Conservation (phyloP, 2,113 vertebrate genomes). For the Heterotilapia buettikoferi region DNA sequence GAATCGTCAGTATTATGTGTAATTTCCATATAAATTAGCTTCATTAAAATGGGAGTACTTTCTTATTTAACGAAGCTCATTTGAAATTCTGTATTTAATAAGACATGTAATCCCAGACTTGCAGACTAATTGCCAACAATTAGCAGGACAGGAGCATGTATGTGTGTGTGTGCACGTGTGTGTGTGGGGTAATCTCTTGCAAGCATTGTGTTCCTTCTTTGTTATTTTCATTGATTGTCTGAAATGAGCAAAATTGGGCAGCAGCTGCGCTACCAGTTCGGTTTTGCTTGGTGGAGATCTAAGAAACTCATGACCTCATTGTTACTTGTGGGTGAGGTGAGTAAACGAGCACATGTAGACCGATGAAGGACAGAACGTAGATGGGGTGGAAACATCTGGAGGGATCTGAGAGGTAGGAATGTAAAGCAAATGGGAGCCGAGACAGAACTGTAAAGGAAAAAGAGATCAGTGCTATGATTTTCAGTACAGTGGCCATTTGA, state of each 20-base stretch:
- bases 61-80: constrained; percentile 77
- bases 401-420: neutral
- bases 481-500: neutral
- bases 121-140: constrained; percentile 76
- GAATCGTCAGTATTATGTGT: constrained; percentile 71
- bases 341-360: constrained; percentile 29
- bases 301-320: constrained; percentile 1
- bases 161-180: neutral
- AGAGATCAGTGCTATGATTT: neutral
- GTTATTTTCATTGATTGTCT: constrained; percentile 56
- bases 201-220: constrained; percentile 32
- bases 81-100: constrained; percentile 81
- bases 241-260: constrained; percentile 50
- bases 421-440: neutral
- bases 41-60: constrained; percentile 77
- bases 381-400: constrained; percentile 35
- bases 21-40: constrained; percentile 82
- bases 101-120: constrained; percentile 75
- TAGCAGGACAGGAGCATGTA: constrained; percentile 45
- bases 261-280: constrained; percentile 52
- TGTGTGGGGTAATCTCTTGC: constrained; percentile 22
- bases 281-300: constrained; percentile 14
- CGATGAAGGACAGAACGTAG: neutral
- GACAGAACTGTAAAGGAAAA: neutral
- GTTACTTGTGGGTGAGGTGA: constrained; percentile 25